Percentiles rank a stretch among this genome's conserved stretches.
Conservation (phyloP, 2,797 vertebrate species). For the Pseudochromis fuscus region DNA sequence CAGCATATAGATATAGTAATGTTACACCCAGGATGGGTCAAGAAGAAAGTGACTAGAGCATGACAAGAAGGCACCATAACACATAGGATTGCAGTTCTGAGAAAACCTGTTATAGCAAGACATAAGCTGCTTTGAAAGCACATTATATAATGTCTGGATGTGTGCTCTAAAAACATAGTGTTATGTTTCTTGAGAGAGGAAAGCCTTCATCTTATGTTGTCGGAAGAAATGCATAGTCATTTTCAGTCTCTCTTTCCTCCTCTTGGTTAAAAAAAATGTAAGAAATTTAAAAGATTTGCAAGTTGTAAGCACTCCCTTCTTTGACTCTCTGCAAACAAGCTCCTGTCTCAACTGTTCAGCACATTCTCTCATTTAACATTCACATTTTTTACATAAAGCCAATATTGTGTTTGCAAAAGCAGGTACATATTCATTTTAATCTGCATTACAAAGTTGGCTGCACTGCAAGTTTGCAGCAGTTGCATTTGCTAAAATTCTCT, state of each 20-base stretch:
- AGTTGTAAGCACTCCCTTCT: no score
- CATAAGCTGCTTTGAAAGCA: conserved; percentile 1
- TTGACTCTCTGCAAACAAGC: no score
- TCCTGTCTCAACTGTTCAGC: not conserved
- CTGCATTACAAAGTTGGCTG: not conserved
- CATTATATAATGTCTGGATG: not conserved
- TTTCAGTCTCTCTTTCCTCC: not conserved
- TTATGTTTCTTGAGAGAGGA: not conserved
- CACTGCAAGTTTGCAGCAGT: no score
- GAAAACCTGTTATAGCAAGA: conserved; percentile 18
- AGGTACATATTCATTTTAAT: not conserved
- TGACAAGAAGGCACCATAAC: conserved; percentile 15
- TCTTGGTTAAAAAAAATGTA: no score
- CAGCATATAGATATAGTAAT: conserved; percentile 3
- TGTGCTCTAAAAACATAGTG: conserved; percentile 6
- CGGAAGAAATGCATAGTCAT: conserved; percentile 3
- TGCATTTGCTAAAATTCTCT: not conserved
- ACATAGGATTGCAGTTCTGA: conserved; percentile 11
- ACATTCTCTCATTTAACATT: not conserved
- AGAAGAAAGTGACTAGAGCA: conserved; percentile 27
- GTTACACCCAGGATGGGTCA: conserved; percentile 27
- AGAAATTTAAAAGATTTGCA: no score
- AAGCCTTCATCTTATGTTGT: conserved; percentile 5
- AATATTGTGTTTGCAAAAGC: conserved; percentile 2
- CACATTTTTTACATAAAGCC: not conserved